Evolutionary conservation across 2,113 vertebrate species (phyloP).

Genomic region (Rhinopithecus roxellana): DNA sequence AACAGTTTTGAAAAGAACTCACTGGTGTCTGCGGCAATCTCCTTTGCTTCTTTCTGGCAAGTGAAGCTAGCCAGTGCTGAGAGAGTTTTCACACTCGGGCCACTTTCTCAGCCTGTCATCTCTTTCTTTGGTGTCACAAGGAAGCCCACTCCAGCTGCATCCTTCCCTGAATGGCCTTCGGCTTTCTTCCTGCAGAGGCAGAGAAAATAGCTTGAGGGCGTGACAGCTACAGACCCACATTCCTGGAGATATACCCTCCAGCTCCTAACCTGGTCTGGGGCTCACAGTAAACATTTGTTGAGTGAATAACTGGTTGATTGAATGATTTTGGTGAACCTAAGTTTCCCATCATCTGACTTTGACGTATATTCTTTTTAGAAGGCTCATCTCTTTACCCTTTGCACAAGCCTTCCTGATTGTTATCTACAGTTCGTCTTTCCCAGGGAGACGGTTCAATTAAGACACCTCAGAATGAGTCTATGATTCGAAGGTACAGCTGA

Average conservation of each 20-base stretch:
- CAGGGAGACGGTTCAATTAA: constrained; percentile 76
- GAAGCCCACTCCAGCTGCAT: not conserved
- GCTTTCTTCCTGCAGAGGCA: not conserved
- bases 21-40: not conserved
- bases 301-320: constrained; percentile 25
- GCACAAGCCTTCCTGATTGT: constrained; percentile 60
- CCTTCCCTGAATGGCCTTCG: not conserved
- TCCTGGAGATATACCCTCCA: not conserved
- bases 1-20: not conserved
- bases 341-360: constrained; percentile 61
- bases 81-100: not conserved
- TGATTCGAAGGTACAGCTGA: constrained; percentile 72
- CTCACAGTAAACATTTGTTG: constrained; percentile 28
- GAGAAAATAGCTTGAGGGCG: not conserved
- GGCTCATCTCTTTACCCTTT: constrained; percentile 61
- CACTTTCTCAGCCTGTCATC: not conserved
- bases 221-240: not conserved
- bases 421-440: constrained; percentile 74
- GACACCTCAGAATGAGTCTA: constrained; percentile 73
- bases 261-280: not conserved
- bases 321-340: constrained; percentile 49
- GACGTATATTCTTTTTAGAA: constrained; percentile 59
- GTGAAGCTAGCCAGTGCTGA: not conserved
- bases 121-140: not conserved
- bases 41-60: not conserved